Conservation (phyloP, 2,888 invertebrate genomes). For the Synanthedon andrenaeformis region DNA sequence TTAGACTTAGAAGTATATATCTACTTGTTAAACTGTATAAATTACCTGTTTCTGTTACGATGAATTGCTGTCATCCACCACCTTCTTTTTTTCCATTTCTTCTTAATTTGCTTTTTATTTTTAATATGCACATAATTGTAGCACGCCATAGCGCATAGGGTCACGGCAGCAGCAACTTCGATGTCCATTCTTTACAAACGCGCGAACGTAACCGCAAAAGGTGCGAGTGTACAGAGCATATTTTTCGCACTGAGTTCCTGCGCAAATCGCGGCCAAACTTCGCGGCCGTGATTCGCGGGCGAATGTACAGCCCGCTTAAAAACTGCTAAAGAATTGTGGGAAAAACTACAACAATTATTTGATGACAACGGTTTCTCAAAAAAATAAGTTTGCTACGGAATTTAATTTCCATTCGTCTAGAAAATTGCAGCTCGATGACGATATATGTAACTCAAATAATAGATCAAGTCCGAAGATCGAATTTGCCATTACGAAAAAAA, state of each 20-base stretch:
- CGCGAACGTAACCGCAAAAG: not conserved
- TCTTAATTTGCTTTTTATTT: constrained; percentile 3
- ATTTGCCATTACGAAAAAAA: too few species aligned
- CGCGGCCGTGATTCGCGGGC: not conserved
- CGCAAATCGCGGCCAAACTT: not conserved
- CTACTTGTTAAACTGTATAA: too few species aligned
- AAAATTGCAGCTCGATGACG: too few species aligned
- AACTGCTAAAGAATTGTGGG: too few species aligned
- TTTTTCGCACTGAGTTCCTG: not conserved
- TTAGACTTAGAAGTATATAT: too few species aligned
- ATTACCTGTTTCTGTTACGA: constrained; percentile 7
- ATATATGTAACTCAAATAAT: too few species aligned
- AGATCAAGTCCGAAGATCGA: too few species aligned
- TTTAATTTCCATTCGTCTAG: too few species aligned
- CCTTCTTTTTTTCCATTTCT: constrained; percentile 4
- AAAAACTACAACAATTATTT: too few species aligned
- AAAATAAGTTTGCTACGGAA: too few species aligned
- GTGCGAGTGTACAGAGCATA: not conserved
- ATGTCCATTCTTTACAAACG: not conserved
- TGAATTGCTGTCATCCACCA: constrained; percentile 7
- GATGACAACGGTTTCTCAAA: too few species aligned
- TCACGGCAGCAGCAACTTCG: not conserved
- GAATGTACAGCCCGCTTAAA: not conserved
- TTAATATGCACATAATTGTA: constrained; percentile 2
- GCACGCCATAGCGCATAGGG: not conserved